Conservation (phyloP, 2,888 invertebrate genomes). For the Spicauda simplicius region DNA sequence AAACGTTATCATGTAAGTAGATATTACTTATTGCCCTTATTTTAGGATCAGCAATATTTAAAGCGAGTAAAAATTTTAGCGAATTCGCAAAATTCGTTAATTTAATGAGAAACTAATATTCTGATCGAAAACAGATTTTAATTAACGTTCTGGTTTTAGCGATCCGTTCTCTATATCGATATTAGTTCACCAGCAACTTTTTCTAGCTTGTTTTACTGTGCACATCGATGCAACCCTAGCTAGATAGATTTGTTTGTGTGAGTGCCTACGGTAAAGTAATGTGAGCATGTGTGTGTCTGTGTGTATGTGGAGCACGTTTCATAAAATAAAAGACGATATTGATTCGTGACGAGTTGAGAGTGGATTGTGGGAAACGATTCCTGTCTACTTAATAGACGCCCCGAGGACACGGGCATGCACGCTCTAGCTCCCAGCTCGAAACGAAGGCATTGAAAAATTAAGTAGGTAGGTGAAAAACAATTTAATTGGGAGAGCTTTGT, state of each 20-base stretch:
- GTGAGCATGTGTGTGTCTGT: conserved; percentile 49
- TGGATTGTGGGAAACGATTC: conserved; percentile 81
- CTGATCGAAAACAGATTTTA: conserved; percentile 60
- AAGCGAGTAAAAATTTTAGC: conserved; percentile 27
- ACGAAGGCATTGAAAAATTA: conserved; percentile 47
- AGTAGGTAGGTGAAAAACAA: conserved; percentile 35
- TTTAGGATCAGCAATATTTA: not conserved
- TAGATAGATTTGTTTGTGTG: conserved; percentile 39
- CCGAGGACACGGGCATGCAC: conserved; percentile 64
- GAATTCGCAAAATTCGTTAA: conserved; percentile 46
- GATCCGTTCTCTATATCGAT: conserved; percentile 66
- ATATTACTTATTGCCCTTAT: not conserved
- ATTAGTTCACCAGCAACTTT: conserved; percentile 57
- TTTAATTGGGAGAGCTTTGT: conserved; percentile 35
- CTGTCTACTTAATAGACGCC: conserved; percentile 77
- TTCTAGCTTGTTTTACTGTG: conserved; percentile 56
- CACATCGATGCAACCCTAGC: conserved; percentile 44
- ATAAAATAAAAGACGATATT: conserved; percentile 83
- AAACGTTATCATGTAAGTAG: too few relatives aligned
- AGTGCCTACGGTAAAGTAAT: not conserved
- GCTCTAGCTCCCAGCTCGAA: conserved; percentile 55
- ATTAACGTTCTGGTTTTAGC: conserved; percentile 65
- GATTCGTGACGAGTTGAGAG: conserved; percentile 81
- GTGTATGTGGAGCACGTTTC: conserved; percentile 78
- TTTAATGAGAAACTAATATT: conserved; percentile 59